Conservation (phyloP, 2,888 invertebrate genomes). For the Cataglyphis albicans region DNA sequence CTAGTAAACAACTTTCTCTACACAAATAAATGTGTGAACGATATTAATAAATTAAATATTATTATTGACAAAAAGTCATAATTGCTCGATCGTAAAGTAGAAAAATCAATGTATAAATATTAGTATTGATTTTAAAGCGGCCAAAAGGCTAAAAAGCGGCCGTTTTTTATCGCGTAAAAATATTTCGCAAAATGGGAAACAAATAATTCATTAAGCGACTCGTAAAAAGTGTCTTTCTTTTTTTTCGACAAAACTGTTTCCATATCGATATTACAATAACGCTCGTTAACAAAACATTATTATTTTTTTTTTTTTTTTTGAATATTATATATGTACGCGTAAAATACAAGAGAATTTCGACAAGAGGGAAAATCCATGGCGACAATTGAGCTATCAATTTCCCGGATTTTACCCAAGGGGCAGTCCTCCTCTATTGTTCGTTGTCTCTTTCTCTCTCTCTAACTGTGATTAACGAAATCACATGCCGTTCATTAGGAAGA, state of each 20-base stretch:
- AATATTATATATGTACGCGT: neutral
- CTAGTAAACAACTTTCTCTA: neutral
- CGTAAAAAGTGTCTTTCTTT: neutral
- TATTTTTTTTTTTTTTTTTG: neutral
- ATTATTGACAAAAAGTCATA: neutral
- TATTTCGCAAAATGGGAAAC: constrained; percentile 1
- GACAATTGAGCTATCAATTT: constrained; percentile 22
- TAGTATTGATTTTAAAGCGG: neutral
- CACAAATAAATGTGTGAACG: neutral
- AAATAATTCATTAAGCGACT: constrained; percentile 22
- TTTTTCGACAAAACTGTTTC: constrained; percentile 3
- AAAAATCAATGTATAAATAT: neutral
- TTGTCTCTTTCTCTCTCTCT: neutral
- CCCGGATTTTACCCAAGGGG: constrained; percentile 2
- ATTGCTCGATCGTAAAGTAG: neutral
- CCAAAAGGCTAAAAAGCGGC: neutral
- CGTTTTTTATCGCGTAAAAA: constrained; percentile 2
- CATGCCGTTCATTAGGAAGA: constrained; percentile 67
- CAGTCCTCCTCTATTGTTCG: neutral
- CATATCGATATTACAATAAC: neutral
- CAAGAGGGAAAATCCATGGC: constrained; percentile 9
- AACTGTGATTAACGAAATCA: constrained; percentile 65
- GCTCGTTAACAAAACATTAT: neutral
- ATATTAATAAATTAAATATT: neutral
- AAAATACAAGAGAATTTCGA: constrained; percentile 20